phyloP scores from a whole-genome alignment of 2,888 invertebrate species.

The Pterostichus madidus region DNA sequence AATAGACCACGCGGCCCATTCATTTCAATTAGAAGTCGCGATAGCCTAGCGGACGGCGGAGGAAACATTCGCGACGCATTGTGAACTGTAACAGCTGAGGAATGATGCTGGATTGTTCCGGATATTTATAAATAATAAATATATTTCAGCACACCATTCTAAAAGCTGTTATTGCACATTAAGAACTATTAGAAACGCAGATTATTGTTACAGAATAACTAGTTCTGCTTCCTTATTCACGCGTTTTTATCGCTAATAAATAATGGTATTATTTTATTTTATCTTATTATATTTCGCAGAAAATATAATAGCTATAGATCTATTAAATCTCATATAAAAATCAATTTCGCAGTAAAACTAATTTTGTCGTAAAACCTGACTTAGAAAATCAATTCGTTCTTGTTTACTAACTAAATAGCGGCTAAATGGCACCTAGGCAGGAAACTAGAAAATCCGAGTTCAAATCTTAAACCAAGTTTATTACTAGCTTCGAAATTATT shows the following conservation, averaged over 20 bases:
- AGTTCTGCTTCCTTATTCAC: conserved; percentile 24
- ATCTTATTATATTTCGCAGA: no score
- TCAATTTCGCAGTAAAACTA: no score
- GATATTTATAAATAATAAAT: conserved; percentile 42
- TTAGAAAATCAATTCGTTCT: no score
- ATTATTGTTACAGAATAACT: conserved; percentile 24
- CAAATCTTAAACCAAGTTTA: no score
- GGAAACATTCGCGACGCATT: conserved; percentile 25
- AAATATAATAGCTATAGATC: no score
- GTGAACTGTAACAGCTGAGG: conserved; percentile 35
- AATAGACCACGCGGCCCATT: conserved; percentile 53
- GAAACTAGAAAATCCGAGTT: no score
- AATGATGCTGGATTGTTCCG: conserved; percentile 38
- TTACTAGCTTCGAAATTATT: no score
- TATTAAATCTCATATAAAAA: no score
- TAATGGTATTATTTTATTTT: background rate
- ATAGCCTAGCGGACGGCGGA: background rate
- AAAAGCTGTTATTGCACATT: background rate
- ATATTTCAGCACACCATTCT: conserved; percentile 47
- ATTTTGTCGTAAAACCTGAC: no score
- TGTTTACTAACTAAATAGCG: no score
- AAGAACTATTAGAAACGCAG: conserved; percentile 11
- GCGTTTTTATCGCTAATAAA: conserved; percentile 26
- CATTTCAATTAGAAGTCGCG: conserved; percentile 62
- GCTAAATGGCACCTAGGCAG: no score